phyloP scores from a whole-genome alignment of 2,888 invertebrate species.

The Oligia fasciuncula region DNA sequence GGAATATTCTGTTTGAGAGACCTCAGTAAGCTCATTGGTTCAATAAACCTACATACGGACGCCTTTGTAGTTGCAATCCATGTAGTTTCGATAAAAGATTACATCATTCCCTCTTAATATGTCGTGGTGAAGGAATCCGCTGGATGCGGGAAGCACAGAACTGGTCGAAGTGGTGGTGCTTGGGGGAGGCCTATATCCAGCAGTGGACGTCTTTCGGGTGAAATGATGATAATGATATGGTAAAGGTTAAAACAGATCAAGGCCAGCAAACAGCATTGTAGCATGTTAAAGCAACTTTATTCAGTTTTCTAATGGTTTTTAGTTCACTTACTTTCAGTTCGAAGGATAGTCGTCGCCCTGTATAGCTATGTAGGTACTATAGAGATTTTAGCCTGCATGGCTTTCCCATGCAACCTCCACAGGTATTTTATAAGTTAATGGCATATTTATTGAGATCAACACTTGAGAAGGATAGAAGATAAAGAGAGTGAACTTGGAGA shows the following conservation, averaged over 20 bases:
- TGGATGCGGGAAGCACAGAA: too few relatives aligned
- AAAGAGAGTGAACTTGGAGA: not conserved
- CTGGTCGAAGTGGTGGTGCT: too few relatives aligned
- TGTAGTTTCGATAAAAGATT: not conserved
- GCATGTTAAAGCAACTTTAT: not conserved
- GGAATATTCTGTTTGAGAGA: not conserved
- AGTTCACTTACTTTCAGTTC: not conserved
- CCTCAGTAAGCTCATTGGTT: slow-evolving; percentile 5
- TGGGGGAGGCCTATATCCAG: too few relatives aligned
- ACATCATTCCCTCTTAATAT: not conserved
- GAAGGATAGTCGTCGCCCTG: not conserved
- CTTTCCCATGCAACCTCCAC: not conserved
- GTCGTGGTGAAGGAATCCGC: too few relatives aligned
- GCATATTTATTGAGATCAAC: not conserved
- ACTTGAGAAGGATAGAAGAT: not conserved
- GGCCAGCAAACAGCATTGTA: not conserved
- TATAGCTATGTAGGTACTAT: not conserved
- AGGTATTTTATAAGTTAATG: not conserved
- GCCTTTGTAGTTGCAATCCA: not conserved
- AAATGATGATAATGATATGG: too few relatives aligned
- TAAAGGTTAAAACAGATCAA: not conserved
- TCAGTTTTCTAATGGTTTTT: not conserved
- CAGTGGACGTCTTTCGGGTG: too few relatives aligned
- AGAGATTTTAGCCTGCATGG: not conserved
- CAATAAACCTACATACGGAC: not conserved